Evolutionary conservation across 1,140 invertebrate genomes (phyloP), one percentile per base, ranked within the genome.

Genomic region (Cotesia glomerata): DNA sequence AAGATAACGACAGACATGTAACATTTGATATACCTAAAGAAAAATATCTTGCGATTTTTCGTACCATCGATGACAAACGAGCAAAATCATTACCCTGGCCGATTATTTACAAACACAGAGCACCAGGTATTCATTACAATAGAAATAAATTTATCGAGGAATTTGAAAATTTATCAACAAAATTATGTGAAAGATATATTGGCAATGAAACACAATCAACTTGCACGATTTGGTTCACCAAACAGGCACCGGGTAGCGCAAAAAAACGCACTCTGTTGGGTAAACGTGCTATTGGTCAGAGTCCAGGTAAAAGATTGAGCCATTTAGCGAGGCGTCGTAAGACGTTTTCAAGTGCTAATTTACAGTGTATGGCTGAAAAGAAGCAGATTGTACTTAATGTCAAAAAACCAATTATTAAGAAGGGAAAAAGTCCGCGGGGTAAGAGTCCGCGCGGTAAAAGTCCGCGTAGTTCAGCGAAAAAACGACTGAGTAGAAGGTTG

Each of bases 121-220:
- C 87, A 80, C 88, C 91, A 85, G 92, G 91, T 80, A 88, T 93
- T 70, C 89, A 92, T 81, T 91, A 92, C 76, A 93, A 93, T 77
- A 77, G 89, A 69, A 91, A 88, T 49, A 88, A 82, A 75, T 76
- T 87, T 14, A 87, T 90, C 1, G 92, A 92, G 76, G 89, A 91
- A 62, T 88, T 91, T 71, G 91, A 92, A 77, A 81, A 84, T 69
- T 80, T 92, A 1, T 86, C 89, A 36, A 80, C 88, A 51, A 89
- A 88, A 73, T 89, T 92, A 70, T 88, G 84, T 5, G 88, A 91
- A 62, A 87, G 91, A 72, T 93, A 89, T 75, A 86, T 93, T 32
- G 90, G 90, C 8, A 87, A 85, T 2, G 92, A 93, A 78, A 92
- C 91, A 0, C 89, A 91, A 69, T 91, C 91, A 0, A 91, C 89